phyloP scores from a whole-genome alignment of 1,140 invertebrate genomes.

The Galleria mellonella region DNA sequence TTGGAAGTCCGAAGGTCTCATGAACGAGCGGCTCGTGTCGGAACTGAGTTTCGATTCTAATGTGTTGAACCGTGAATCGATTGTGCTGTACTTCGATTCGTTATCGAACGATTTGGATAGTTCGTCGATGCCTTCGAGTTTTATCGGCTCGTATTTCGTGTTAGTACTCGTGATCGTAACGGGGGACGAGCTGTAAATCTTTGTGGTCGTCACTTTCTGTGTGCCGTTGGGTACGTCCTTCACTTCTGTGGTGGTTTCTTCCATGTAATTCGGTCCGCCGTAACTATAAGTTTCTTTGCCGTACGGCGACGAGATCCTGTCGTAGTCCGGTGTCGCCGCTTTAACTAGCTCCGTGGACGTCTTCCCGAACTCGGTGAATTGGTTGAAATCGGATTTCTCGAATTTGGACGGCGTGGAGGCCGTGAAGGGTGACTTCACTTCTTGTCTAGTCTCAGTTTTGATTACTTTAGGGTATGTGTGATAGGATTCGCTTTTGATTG shows the following conservation, averaged over 20 bases:
- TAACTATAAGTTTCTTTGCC: slow-evolving; percentile 55
- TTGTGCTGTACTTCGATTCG: slow-evolving; percentile 59
- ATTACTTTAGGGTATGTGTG: slow-evolving; percentile 47
- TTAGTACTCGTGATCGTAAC: slow-evolving; percentile 68
- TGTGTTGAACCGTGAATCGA: slow-evolving; percentile 63
- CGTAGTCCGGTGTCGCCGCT: slow-evolving; percentile 49
- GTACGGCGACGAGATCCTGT: slow-evolving; percentile 56
- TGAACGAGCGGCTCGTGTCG: slow-evolving; percentile 69
- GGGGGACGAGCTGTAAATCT: slow-evolving; percentile 70
- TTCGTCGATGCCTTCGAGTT: slow-evolving; percentile 67
- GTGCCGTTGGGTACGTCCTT: slow-evolving; percentile 72
- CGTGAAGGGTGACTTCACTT: slow-evolving; percentile 57
- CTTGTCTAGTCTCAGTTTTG: slow-evolving; percentile 41
- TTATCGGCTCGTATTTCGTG: slow-evolving; percentile 66
- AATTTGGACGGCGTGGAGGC: slow-evolving; percentile 55
- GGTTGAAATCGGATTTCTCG: slow-evolving; percentile 20
- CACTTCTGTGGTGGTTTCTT: slow-evolving; percentile 69
- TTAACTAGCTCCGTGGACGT: slow-evolving; percentile 49
- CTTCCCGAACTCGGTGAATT: slow-evolving; percentile 18
- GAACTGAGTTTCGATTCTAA: slow-evolving; percentile 64
- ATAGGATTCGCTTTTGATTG: slow-evolving; percentile 60
- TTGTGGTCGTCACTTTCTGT: slow-evolving; percentile 69
- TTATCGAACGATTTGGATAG: slow-evolving; percentile 63
- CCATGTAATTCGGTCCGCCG: slow-evolving; percentile 62
- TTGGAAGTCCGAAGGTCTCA: slow-evolving; percentile 67